phyloP scores from a whole-genome alignment of 2,797 vertebrate genomes.

The Myripristis murdjan region DNA sequence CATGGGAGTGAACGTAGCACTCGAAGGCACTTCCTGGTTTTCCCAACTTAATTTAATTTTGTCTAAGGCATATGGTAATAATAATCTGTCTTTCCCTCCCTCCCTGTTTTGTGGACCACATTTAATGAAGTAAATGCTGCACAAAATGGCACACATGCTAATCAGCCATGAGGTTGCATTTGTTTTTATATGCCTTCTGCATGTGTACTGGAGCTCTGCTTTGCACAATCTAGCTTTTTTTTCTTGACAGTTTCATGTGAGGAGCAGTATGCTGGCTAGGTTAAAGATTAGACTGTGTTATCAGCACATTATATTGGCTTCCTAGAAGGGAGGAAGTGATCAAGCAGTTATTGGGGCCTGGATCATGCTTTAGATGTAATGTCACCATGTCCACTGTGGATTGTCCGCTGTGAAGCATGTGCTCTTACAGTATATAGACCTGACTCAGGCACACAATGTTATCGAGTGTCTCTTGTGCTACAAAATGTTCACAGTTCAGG shows the following conservation, averaged over 20 bases:
- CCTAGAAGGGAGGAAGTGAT: conserved; percentile 35
- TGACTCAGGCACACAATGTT: conserved; percentile 2
- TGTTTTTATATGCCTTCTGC: too few species aligned
- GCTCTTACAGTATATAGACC: neutral
- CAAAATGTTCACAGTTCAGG: neutral
- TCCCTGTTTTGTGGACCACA: too few species aligned
- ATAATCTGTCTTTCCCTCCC: too few species aligned
- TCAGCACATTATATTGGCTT: conserved; percentile 19
- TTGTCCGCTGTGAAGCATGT: neutral
- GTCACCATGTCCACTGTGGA: conserved; percentile 28
- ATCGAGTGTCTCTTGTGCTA: neutral
- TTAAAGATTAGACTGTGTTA: conserved; percentile 28
- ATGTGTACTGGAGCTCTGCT: neutral
- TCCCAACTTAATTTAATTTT: too few species aligned
- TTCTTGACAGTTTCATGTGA: conserved; percentile 3
- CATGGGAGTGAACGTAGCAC: neutral
- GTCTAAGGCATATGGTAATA: too few species aligned
- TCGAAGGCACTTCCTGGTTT: neutral
- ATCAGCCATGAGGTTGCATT: too few species aligned
- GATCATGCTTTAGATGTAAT: conserved; percentile 1
- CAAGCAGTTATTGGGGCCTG: neutral
- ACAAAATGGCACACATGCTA: too few species aligned
- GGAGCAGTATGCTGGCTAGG: neutral
- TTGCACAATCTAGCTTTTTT: neutral
- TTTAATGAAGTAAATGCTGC: too few species aligned